These are phyloP conservation scores for Cerastis rubricosa DNA, from an alignment of 2,888 invertebrate species.

Conservation along the genomic window DNA sequence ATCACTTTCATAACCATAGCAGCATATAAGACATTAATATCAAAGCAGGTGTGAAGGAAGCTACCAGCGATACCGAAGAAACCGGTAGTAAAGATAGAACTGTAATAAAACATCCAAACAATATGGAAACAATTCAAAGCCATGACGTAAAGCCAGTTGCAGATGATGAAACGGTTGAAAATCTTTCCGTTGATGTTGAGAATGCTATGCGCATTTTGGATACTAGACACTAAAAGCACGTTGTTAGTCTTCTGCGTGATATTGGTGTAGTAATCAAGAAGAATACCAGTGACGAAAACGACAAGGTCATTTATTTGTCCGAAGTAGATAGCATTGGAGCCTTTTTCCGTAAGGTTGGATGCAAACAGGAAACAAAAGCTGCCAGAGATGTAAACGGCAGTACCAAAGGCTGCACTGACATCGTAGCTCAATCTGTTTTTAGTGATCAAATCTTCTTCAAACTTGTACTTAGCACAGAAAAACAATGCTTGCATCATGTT, in stretches of 20 bases:
- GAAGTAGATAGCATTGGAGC: background rate
- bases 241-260: slow-evolving; percentile 27
- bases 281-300: slow-evolving; percentile 7
- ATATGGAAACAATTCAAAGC: slow-evolving; percentile 26
- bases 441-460: slow-evolving; percentile 14
- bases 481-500: slow-evolving; percentile 47
- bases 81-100: background rate
- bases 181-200: slow-evolving; percentile 16
- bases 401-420: slow-evolving; percentile 14
- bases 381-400: background rate
- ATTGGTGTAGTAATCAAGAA: slow-evolving; percentile 19
- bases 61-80: background rate
- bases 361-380: background rate
- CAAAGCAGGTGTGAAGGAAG: slow-evolving; percentile 24
- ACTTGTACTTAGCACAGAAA: slow-evolving; percentile 42
- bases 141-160: slow-evolving; percentile 25
- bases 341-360: background rate
- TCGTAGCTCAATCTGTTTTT: slow-evolving; percentile 31
- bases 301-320: background rate
- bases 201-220: slow-evolving; percentile 30
- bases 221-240: slow-evolving; percentile 19
- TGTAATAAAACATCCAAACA: slow-evolving; percentile 16
- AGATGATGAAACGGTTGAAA: background rate
- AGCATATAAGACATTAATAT: slow-evolving; percentile 34
- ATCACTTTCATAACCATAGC: slow-evolving; percentile 24